phyloP scores from a whole-genome alignment of 2,888 invertebrate species.

The Vesta saturnalis region DNA sequence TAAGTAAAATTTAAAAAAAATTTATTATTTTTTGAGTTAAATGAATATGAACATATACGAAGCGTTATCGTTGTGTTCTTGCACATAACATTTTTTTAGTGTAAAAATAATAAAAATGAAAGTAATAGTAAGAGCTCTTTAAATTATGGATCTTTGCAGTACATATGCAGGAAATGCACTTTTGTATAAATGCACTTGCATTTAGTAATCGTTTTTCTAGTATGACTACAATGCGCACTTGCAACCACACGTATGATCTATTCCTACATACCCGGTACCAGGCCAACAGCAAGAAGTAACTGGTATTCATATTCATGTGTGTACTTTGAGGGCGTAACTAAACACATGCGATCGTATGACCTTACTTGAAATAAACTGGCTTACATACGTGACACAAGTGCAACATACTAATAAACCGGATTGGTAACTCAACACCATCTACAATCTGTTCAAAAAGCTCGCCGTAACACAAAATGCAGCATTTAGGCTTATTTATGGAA shows the following conservation, averaged over 20 bases:
- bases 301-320: conserved; percentile 31
- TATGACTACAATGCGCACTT: conserved; percentile 23
- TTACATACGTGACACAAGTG: conserved; percentile 31
- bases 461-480: conserved; percentile 16
- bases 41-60: too few species aligned
- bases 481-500: conserved; percentile 29
- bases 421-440: conserved; percentile 32
- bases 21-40: too few species aligned
- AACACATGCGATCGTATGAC: conserved; percentile 42
- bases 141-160: not conserved
- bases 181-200: conserved; percentile 27
- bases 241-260: conserved; percentile 57
- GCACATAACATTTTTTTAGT: too few species aligned
- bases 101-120: too few species aligned
- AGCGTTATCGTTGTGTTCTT: too few species aligned
- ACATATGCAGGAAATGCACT: conserved; percentile 7
- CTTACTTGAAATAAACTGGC: conserved; percentile 29
- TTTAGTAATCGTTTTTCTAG: conserved; percentile 21
- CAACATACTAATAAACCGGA: conserved; percentile 39
- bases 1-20: too few species aligned
- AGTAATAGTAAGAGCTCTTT: too few species aligned
- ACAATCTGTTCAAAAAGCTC: conserved; percentile 24
- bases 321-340: conserved; percentile 44
- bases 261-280: conserved; percentile 60
- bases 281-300: conserved; percentile 43